Conservation (phyloP, 2,888 invertebrate genomes). For the Sesamia inferens region DNA sequence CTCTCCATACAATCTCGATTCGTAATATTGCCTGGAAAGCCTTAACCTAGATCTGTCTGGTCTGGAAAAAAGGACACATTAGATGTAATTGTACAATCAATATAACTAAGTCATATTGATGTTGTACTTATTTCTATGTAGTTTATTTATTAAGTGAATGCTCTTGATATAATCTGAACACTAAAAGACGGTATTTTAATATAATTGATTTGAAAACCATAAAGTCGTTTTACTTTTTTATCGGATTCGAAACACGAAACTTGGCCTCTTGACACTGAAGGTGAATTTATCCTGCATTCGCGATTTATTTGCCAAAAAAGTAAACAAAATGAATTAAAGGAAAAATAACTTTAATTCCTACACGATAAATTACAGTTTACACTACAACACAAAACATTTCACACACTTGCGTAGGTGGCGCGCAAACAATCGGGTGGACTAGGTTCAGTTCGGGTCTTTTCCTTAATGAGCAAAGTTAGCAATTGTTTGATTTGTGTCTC, state of each 20-base stretch:
- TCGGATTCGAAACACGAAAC: neutral
- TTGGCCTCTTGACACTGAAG: neutral
- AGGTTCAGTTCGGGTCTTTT: too few species aligned
- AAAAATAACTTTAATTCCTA: too few species aligned
- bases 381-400: too few species aligned
- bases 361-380: neutral
- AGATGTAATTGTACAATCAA: neutral
- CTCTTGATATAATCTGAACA: constrained; percentile 17
- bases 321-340: too few species aligned
- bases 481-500: too few species aligned
- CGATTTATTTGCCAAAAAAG: too few species aligned
- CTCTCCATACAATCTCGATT: too few species aligned
- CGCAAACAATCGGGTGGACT: too few species aligned
- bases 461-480: too few species aligned
- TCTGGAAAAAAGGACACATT: neutral
- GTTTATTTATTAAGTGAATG: constrained; percentile 21
- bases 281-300: neutral
- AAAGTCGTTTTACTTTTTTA: constrained; percentile 12
- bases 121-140: neutral
- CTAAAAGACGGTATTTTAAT: constrained; percentile 45
- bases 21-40: too few species aligned
- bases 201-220: constrained; percentile 20
- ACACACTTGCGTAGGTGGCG: too few species aligned
- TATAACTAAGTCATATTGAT: neutral
- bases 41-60: neutral